A percentile compares a stretch with the other conserved stretches of the same genome.
Conservation (phyloP, 1,140 invertebrate genomes). For the Mercenaria mercenaria region DNA sequence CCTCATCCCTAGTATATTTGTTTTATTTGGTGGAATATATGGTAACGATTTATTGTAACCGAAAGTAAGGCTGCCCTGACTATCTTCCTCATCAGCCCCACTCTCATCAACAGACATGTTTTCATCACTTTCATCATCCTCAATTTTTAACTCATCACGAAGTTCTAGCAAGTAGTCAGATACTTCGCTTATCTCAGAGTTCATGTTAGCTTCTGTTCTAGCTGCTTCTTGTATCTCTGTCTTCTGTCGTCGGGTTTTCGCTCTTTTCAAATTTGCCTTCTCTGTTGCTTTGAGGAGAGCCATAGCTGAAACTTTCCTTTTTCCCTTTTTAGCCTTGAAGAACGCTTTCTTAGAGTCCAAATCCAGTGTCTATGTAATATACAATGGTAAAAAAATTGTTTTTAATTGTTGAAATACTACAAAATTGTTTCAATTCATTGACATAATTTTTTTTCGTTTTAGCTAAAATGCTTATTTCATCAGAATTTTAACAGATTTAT, state of each 20-base stretch:
- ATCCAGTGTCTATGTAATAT: constrained; percentile 66
- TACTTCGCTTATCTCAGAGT: background rate
- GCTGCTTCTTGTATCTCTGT: background rate
- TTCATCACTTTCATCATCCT: background rate
- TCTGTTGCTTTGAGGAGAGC: constrained; percentile 33
- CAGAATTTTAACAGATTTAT: too few species aligned
- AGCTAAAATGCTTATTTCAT: too few species aligned
- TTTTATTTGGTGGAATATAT: constrained; percentile 63
- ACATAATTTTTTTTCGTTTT: constrained; percentile 9
- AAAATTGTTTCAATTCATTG: constrained; percentile 29
- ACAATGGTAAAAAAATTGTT: constrained; percentile 24
- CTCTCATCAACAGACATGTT: background rate
- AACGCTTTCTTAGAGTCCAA: constrained; percentile 62
- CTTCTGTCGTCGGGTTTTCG: constrained; percentile 16
- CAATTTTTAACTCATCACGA: constrained; percentile 23
- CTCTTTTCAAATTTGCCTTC: background rate
- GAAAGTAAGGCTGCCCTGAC: too few species aligned
- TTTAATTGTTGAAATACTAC: background rate
- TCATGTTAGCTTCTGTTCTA: background rate
- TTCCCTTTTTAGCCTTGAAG: constrained; percentile 6
- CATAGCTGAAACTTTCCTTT: background rate
- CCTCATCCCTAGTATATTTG: constrained; percentile 51
- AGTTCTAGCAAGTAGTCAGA: constrained; percentile 26
- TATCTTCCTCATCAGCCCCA: background rate
- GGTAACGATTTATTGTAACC: constrained; percentile 45